phyloP scores from a whole-genome alignment of 2,888 invertebrate genomes.

The Isotomurus palustris region DNA sequence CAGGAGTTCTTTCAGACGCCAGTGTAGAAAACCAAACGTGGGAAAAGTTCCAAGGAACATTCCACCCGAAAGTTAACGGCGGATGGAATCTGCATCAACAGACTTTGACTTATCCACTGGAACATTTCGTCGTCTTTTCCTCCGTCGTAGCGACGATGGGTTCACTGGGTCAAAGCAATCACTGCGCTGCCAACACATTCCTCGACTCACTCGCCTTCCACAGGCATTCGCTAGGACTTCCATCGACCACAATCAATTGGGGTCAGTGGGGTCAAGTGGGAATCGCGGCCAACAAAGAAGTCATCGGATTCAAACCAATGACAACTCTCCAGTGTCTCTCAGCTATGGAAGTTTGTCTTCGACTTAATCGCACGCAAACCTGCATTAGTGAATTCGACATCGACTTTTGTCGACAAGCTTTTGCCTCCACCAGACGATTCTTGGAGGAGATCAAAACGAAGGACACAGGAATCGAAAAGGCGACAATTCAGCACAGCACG shows the following conservation, averaged over 20 bases:
- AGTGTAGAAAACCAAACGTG: constrained; percentile 18
- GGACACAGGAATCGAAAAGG: constrained; percentile 1
- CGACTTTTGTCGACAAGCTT: constrained; percentile 9
- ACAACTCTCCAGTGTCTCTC: constrained; percentile 23
- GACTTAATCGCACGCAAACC: constrained; percentile 6
- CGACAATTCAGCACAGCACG: background rate
- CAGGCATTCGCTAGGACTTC: constrained; percentile 16
- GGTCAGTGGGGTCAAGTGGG: constrained; percentile 26
- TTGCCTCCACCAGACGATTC: background rate
- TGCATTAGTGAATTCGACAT: constrained; percentile 17
- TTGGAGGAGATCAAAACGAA: constrained; percentile 6
- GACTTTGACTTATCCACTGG: constrained; percentile 18
- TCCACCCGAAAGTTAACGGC: constrained; percentile 19
- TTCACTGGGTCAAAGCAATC: constrained; percentile 19
- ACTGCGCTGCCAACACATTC: constrained; percentile 25
- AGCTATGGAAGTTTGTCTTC: constrained; percentile 14
- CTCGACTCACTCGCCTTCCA: constrained; percentile 24
- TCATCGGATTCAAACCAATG: constrained; percentile 21
- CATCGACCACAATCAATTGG: constrained; percentile 22
- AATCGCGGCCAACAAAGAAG: constrained; percentile 14
- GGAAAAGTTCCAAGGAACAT: constrained; percentile 16
- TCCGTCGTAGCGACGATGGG: constrained; percentile 4
- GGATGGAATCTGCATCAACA: constrained; percentile 35
- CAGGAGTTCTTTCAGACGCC: constrained; percentile 21
- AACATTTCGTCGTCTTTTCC: constrained; percentile 34